phyloP scores from a whole-genome alignment of 1,140 invertebrate species.

The Tribolium madens region DNA sequence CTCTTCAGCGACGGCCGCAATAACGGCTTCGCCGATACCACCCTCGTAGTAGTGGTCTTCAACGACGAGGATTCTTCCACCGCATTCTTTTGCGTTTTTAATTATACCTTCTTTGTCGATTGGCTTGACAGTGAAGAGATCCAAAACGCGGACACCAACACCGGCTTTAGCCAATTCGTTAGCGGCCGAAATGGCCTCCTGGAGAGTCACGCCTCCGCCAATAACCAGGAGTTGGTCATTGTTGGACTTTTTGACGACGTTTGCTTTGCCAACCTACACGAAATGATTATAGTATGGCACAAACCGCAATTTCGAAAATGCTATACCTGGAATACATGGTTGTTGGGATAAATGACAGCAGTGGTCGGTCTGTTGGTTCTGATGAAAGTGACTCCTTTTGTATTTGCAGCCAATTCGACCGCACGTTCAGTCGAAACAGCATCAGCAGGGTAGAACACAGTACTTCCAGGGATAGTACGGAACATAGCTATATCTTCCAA shows the following conservation, averaged over 20 bases:
- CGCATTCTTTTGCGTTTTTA: slow-evolving; percentile 81
- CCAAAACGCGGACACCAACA: slow-evolving; percentile 84
- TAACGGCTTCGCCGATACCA: slow-evolving; percentile 95
- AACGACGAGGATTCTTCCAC: slow-evolving; percentile 89
- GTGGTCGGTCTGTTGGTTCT: slow-evolving; percentile 94
- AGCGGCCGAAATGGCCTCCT: slow-evolving; percentile 90
- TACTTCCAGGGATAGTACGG: slow-evolving; percentile 89
- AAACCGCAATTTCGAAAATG: too few species aligned
- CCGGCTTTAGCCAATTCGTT: slow-evolving; percentile 78
- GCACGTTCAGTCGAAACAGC: slow-evolving; percentile 95
- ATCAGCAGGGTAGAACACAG: slow-evolving; percentile 97
- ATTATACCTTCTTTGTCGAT: slow-evolving; percentile 86
- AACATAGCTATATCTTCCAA: slow-evolving; percentile 98
- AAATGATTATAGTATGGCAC: slow-evolving; percentile 12
- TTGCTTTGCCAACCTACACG: slow-evolving; percentile 78
- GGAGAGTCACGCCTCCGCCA: slow-evolving; percentile 92
- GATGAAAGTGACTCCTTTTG: slow-evolving; percentile 95
- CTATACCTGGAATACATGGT: slow-evolving; percentile 85
- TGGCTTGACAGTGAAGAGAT: slow-evolving; percentile 97
- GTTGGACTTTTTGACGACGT: slow-evolving; percentile 80
- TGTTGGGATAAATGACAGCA: slow-evolving; percentile 87
- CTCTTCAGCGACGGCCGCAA: slow-evolving; percentile 81
- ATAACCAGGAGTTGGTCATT: slow-evolving; percentile 89
- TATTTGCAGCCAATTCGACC: slow-evolving; percentile 96
- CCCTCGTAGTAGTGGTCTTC: slow-evolving; percentile 98